These are phyloP conservation scores for Heteromormyrus szaboi DNA, from an alignment of 2,797 vertebrate genomes.

Conservation along the genomic window DNA sequence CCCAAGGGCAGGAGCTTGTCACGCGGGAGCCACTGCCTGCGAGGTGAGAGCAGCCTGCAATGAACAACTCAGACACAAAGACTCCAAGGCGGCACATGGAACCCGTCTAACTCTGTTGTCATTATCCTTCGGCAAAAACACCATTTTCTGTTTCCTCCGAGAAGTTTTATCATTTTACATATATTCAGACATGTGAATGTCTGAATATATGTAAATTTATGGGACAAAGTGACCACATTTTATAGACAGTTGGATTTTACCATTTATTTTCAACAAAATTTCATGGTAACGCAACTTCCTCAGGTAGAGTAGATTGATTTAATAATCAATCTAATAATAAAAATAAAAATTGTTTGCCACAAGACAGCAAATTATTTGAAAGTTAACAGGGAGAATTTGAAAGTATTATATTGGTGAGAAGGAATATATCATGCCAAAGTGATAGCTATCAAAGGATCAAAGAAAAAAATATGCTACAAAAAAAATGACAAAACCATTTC, in stretches of 20 bases:
- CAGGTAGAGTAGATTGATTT: not conserved
- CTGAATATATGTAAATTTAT: not conserved
- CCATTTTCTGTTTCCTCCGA: not conserved
- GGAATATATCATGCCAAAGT: not conserved
- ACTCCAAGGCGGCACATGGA: not conserved
- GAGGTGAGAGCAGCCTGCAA: conserved; percentile 18
- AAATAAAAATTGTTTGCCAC: not conserved
- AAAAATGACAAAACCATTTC: not conserved
- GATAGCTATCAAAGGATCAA: not conserved
- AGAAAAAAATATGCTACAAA: not conserved
- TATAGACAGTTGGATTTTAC: not conserved
- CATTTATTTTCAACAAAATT: not conserved
- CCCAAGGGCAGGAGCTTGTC: conserved; percentile 87
- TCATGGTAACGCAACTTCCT: not conserved
- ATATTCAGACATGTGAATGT: not conserved
- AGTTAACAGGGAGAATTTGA: not conserved
- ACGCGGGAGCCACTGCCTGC: conserved; percentile 93
- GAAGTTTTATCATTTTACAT: not conserved
- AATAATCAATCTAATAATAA: not conserved
- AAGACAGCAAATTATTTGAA: not conserved
- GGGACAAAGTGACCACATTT: not conserved
- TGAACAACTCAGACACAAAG: not conserved
- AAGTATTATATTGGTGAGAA: not conserved
- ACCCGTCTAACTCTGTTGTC: not conserved
- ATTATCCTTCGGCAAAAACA: not conserved